phyloP scores from a whole-genome alignment of 2,797 vertebrate species.

The Hafferia zeledoni region DNA sequence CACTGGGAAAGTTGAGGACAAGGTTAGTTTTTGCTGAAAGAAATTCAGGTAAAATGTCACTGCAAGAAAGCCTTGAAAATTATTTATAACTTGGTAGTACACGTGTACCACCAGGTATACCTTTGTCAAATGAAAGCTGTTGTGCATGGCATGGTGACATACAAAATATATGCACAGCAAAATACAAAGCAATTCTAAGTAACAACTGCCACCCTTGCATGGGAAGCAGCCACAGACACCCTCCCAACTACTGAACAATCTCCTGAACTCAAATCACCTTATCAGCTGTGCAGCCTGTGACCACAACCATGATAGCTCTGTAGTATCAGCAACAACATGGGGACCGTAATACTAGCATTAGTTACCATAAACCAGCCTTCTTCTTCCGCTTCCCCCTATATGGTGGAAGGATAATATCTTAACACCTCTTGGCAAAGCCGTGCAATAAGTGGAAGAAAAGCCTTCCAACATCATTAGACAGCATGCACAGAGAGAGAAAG shows the following conservation, averaged over 20 bases:
- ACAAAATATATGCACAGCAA: background rate
- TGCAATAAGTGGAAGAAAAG: background rate
- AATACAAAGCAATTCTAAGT: background rate
- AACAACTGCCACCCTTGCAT: background rate
- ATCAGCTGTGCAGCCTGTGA: accelerated
- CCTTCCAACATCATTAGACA: background rate
- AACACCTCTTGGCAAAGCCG: background rate
- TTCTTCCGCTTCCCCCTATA: background rate
- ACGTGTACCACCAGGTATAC: background rate
- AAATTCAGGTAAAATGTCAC: background rate
- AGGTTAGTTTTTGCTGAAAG: background rate
- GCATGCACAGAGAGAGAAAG: background rate
- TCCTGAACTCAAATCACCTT: background rate
- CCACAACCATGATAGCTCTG: background rate
- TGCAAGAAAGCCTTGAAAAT: background rate
- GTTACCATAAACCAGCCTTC: background rate
- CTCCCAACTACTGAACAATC: background rate
- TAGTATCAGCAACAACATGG: background rate
- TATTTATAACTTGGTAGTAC: background rate
- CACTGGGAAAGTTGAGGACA: background rate
- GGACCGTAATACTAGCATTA: background rate
- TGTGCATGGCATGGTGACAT: background rate
- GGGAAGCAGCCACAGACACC: background rate
- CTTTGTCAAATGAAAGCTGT: background rate
- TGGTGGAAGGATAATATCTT: background rate